phyloP scores from a whole-genome alignment of 2,888 invertebrate species.

The Onthophagus sagittarius region DNA sequence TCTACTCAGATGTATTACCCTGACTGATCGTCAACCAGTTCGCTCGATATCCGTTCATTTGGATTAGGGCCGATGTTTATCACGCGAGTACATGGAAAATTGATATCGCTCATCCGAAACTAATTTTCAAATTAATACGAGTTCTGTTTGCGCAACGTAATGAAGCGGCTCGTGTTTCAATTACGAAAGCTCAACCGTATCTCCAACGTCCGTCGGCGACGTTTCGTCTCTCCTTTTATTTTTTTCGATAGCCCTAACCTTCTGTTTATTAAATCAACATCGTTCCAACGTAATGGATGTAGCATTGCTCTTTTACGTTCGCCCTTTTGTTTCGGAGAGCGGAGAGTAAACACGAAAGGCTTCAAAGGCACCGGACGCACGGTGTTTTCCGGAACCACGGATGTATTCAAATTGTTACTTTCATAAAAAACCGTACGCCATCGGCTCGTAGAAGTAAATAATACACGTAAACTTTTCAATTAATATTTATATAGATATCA shows the following conservation, averaged over 20 bases:
- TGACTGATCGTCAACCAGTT: background rate
- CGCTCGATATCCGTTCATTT: conserved; percentile 1
- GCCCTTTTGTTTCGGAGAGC: background rate
- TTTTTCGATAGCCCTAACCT: background rate
- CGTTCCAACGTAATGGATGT: background rate
- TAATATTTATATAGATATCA: background rate
- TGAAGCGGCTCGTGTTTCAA: background rate
- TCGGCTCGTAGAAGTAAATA: no score
- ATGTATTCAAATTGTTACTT: background rate
- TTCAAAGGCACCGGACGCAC: background rate
- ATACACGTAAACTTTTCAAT: no score
- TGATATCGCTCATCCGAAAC: conserved; percentile 6
- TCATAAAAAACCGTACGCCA: no score
- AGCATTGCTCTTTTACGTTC: background rate
- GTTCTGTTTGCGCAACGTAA: background rate
- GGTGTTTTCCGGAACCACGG: background rate
- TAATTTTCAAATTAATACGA: conserved; percentile 4
- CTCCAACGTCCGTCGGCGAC: background rate
- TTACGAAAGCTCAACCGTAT: background rate
- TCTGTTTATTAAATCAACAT: conserved; percentile 10
- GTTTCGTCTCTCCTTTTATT: background rate
- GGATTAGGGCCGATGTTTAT: background rate
- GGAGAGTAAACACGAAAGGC: background rate
- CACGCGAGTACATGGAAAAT: background rate
- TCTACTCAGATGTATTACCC: background rate